phyloP scores from a whole-genome alignment of 2,888 invertebrate genomes.

The Eristalinus aeneus region DNA sequence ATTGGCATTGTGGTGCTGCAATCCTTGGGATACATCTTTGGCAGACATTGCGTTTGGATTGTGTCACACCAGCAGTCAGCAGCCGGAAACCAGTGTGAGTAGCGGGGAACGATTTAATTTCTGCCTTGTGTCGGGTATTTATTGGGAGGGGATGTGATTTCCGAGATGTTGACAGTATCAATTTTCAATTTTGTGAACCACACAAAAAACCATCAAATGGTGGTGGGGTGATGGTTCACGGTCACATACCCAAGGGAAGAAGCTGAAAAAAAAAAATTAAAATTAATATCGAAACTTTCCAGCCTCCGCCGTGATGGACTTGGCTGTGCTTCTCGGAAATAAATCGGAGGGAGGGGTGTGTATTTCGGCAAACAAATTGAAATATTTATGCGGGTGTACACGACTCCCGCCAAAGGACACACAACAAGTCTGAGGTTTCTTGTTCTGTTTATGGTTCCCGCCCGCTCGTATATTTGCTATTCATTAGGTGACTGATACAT shows the following conservation, averaged over 20 bases:
- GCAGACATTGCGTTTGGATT: background rate
- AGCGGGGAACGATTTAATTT: conserved; percentile 33
- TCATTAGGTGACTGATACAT: background rate
- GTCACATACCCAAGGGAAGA: conserved; percentile 1
- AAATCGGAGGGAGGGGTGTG: background rate
- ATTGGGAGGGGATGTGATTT: conserved; percentile 35
- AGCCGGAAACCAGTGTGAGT: conserved; percentile 24
- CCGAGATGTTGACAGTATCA: conserved; percentile 27
- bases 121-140: conserved; percentile 3
- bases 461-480: background rate
- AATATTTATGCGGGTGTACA: conserved; percentile 36
- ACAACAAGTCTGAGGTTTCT: conserved; percentile 7
- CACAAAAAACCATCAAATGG: background rate
- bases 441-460: conserved; percentile 5
- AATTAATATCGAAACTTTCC: conserved; percentile 17
- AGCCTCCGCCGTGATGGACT: background rate
- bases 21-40: conserved; percentile 1
- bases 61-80: background rate
- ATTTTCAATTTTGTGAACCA: conserved; percentile 29
- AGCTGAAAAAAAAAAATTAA: background rate
- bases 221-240: background rate
- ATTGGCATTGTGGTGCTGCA: background rate
- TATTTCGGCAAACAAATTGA: conserved; percentile 26
- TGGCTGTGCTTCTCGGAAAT: background rate
- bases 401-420: conserved; percentile 5